Base-by-base conservation (phyloP, 2,888 invertebrate genomes). In the Diploptera punctata region DNA sequence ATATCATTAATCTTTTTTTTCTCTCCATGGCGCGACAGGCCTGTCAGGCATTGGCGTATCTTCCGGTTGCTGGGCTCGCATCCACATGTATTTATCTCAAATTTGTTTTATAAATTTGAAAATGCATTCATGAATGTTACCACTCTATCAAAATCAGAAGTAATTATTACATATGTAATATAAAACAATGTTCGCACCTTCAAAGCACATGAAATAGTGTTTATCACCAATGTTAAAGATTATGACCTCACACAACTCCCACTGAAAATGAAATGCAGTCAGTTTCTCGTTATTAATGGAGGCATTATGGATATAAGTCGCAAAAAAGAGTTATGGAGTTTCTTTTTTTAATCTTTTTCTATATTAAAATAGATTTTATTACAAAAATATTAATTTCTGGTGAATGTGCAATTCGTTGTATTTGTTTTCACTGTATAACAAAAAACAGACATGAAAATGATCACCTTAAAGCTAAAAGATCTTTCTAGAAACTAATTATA, bases 351-450 rank as follows among this genome's bases (percentile, higher is more conserved):
- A 29, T 29, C 5, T 29, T 57, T 29, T 7, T 29, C 29, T n/a
- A 57, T 57, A n/a, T n/a, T 29, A 29, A 7, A 33, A 57, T 18
- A 57, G 26, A 16, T 57, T 29, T 54, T 54, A 24, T 29, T 57
- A 57, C 21, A 57, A 57, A 57, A 29, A 57, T 54, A 24, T 2
- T 57, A 4, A 57, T 57, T 13, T n/a, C 26, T 24, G 4, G n/a
- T 16, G n/a, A 31, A 29, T 16, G 0, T 16, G 16, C n/a, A 16
- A 57, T 57, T 57, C 57, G 57, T 31, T 57, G 57, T 57, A 57
- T 57, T 57, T 57, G 57, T 57, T 57, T 57, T 13, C 9, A 3
- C 16, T 57, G 13, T 57, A 29, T n/a, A 16, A 57, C 57, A 57
- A 16, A 29, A 26, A 57, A 57, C 16, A 57, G n/a, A 47, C 7